These are phyloP conservation scores for Lophura nycthemera DNA, from an alignment of 2,113 vertebrate species.

Conservation along the genomic window DNA sequence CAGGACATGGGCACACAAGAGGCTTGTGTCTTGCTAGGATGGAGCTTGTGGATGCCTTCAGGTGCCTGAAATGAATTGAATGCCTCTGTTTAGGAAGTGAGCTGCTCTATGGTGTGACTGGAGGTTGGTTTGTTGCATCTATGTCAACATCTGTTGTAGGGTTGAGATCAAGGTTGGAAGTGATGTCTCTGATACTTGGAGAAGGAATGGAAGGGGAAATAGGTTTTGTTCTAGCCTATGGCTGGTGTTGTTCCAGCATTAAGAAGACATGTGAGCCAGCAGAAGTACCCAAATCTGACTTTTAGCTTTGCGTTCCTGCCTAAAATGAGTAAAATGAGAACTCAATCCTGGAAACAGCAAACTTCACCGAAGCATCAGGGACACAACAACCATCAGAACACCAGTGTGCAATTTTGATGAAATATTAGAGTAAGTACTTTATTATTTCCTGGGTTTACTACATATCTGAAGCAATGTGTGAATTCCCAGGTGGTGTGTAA, in stretches of 20 bases:
- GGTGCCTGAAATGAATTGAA: background rate
- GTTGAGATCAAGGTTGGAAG: background rate
- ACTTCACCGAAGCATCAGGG: background rate
- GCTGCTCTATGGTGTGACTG: background rate
- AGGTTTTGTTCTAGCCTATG: background rate
- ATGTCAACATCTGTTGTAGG: background rate
- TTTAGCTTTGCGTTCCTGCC: background rate
- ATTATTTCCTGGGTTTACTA: background rate
- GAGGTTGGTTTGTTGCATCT: background rate
- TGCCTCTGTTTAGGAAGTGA: background rate
- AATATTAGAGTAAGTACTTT: background rate
- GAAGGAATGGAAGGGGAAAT: background rate
- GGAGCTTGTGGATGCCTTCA: background rate
- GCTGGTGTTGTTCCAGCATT: background rate
- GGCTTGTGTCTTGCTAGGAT: background rate
- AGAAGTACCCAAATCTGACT: background rate
- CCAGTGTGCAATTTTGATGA: background rate
- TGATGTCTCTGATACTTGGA: background rate
- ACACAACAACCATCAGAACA: background rate
- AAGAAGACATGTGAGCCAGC: background rate
- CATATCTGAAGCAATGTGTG: rapidly evolving
- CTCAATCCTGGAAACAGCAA: background rate
- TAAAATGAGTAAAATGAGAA: background rate
- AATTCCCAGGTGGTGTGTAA: background rate
- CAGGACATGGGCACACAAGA: background rate